Percentiles rank a stretch among this genome's conserved stretches.
Conservation (phyloP, 2,888 invertebrate species). For the Troilus luridus region DNA sequence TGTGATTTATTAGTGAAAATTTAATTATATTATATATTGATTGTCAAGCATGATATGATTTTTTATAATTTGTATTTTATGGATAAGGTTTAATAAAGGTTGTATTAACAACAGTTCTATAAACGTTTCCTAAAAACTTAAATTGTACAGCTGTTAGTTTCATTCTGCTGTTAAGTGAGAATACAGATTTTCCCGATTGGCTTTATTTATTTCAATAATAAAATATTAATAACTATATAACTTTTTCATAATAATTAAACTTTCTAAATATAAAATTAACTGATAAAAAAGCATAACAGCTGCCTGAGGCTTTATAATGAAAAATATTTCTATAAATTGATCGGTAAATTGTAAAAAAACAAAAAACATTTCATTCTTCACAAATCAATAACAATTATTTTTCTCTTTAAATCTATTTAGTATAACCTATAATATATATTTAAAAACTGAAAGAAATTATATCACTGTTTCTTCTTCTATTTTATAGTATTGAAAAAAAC, state of each 20-base stretch:
- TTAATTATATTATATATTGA: slow-evolving; percentile 28
- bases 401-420: slow-evolving; percentile 51
- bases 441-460: slow-evolving; percentile 45
- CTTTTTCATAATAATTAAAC: neutral
- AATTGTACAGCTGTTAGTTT: neutral
- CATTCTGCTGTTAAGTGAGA: neutral
- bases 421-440: slow-evolving; percentile 50
- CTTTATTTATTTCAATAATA: neutral
- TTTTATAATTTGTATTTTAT: neutral
- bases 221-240: neutral
- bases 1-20: slow-evolving; percentile 53
- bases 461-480: slow-evolving; percentile 50
- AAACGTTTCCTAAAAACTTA: neutral
- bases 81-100: neutral
- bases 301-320: neutral
- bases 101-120: neutral
- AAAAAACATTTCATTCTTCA: slow-evolving; percentile 28
- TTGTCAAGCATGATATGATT: slow-evolving; percentile 42
- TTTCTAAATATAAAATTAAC: neutral
- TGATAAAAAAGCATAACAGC: neutral
- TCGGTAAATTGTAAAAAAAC: neutral
- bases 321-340: neutral
- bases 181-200: neutral
- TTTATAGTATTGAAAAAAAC: slow-evolving; percentile 40
- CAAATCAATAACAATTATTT: slow-evolving; percentile 40